Evolutionary conservation across 2,888 invertebrate species (phyloP).

Genomic region (Invenusta paracnida): DNA sequence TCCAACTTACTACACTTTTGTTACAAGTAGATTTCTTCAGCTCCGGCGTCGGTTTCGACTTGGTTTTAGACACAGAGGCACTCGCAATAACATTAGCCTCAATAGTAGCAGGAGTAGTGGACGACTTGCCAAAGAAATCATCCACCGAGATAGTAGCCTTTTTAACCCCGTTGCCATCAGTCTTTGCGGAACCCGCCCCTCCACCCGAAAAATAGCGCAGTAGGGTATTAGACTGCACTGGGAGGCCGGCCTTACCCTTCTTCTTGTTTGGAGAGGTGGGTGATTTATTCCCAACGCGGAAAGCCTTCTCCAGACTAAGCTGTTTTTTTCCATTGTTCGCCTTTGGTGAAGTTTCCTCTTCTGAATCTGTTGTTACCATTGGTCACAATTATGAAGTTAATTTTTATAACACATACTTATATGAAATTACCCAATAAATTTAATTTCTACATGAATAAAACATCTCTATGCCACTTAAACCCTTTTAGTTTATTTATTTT

Average conservation of each 20-base stretch:
- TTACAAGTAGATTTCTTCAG: too few species aligned
- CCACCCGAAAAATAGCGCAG: neutral
- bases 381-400: neutral
- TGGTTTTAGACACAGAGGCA: too few species aligned
- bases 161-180: neutral
- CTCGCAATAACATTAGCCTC: too few species aligned
- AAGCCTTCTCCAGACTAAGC: neutral
- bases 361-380: neutral
- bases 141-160: neutral
- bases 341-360: neutral
- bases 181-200: neutral
- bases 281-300: neutral
- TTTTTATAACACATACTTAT: too few species aligned
- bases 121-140: constrained; percentile 5
- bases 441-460: too few species aligned
- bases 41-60: too few species aligned
- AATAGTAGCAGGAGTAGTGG: too few species aligned
- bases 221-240: constrained; percentile 22
- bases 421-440: too few species aligned
- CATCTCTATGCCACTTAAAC: too few species aligned
- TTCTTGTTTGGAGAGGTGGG: neutral
- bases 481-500: too few species aligned
- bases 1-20: too few species aligned
- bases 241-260: neutral
- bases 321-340: neutral